Base-by-base conservation (phyloP, 53 echinoderm and acorn worm species). In the Holothuria scabra region DNA sequence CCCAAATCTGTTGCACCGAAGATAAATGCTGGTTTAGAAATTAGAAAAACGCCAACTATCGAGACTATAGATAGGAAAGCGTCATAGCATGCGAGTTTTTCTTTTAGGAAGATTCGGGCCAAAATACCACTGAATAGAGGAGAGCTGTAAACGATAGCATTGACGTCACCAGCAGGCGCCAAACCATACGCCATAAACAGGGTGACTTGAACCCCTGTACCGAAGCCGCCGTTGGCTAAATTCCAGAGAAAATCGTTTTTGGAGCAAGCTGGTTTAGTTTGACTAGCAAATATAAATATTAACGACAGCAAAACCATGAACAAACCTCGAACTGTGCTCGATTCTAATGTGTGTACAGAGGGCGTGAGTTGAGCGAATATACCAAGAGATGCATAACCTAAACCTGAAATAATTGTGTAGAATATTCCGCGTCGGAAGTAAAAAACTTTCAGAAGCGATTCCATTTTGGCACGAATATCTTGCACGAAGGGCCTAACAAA, bases 71-170 rank as follows among this genome's bases (percentile, higher is more conserved):
- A 29, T 10, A 67, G 19, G 67, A 67, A 29, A 21, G 4, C 13
- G 16, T 67, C 67, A 8, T 32, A 30, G 30, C 37, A 23, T 19
- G 37, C 34, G 2, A 67, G 28, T 32, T 11, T 30, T 28, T 67
- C 67, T 67, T 67, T 67, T 32, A 67, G 67, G 20, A 67, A 67
- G 19, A 67, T 67, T 34, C 67, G 34, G 16, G 67, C 67, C 26
- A 29, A 20, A 12, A 67, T 21, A 25, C 67, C 67, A 16, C 67
- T 67, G 0, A 67, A 25, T 12, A 34, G 18, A 31, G 67, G 67
- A 6, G 33, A 11, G 31, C 67, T 67, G 28, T 28, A 67, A 7
- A 67, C 19, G 11, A 67, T 67, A 28, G 67, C 67, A 67, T 34
- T 67, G 8, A 34, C 67, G 30, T 67, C 67, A 11, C 67, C 67